Conservation (phyloP, 2,888 invertebrate genomes). For the Ellobium chinense region DNA sequence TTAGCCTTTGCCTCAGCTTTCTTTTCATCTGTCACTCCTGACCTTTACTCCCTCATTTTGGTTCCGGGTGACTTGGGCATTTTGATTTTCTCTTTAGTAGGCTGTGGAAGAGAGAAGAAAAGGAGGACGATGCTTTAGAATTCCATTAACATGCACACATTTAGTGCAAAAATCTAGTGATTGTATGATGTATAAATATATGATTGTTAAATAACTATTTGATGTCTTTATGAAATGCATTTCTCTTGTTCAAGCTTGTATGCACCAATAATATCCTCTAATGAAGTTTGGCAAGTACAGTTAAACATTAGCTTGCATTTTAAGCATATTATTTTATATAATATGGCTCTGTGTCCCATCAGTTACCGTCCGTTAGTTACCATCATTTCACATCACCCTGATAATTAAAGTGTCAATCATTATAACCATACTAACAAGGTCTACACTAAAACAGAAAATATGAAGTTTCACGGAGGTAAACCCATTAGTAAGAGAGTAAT, state of each 20-base stretch:
- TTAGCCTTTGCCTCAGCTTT: background rate
- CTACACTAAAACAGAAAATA: background rate
- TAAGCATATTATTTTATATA: background rate
- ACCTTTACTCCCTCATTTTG: background rate
- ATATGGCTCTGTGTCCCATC: background rate
- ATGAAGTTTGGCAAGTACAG: background rate
- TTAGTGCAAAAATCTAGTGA: background rate
- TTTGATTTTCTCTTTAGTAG: background rate
- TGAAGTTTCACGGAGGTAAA: background rate
- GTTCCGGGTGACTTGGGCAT: background rate
- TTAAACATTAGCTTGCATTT: background rate
- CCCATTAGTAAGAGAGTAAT: background rate
- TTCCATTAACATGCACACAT: background rate
- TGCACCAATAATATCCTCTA: background rate
- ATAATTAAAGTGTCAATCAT: background rate
- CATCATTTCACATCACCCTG: background rate
- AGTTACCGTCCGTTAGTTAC: background rate
- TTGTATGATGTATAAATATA: background rate
- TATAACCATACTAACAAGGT: background rate
- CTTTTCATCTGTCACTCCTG: background rate
- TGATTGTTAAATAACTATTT: background rate
- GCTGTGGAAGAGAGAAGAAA: background rate
- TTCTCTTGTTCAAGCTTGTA: background rate
- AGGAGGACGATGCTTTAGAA: background rate
- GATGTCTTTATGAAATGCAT: background rate